A percentile compares a stretch with the other conserved stretches of the same genome.
Conservation (phyloP, 2,888 invertebrate genomes). For the Lasioglossum lativentre region DNA sequence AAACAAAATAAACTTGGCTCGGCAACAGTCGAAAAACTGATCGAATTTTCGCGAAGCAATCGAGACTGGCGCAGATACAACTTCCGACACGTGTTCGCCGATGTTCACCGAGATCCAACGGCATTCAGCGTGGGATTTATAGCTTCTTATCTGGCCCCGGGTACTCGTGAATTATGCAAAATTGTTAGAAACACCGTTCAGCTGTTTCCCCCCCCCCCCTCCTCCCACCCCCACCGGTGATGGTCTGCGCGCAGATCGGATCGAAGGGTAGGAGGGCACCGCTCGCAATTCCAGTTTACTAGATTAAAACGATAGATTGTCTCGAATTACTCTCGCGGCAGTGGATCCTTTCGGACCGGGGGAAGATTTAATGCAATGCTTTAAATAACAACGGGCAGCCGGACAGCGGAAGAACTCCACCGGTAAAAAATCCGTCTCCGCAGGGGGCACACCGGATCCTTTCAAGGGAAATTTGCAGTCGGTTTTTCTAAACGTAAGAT, state of each 20-base stretch:
- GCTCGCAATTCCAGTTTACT: slow-evolving; percentile 38
- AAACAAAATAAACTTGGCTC: neutral
- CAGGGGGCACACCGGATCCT: slow-evolving; percentile 19
- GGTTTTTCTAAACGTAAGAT: slow-evolving; percentile 39
- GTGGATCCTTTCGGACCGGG: slow-evolving; percentile 27
- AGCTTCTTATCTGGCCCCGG: neutral
- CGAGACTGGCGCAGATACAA: neutral
- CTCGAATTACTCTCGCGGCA: slow-evolving; percentile 46
- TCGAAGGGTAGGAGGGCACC: neutral
- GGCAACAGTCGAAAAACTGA: neutral
- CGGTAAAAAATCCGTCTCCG: slow-evolving; percentile 41
- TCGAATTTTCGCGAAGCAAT: neutral
- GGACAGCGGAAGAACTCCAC: slow-evolving; percentile 22
- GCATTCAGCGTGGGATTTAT: neutral
- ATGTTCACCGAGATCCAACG: neutral
- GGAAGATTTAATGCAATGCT: slow-evolving; percentile 46
- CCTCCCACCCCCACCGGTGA: too few species aligned
- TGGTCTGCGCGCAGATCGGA: neutral
- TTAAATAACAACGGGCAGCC: slow-evolving; percentile 46
- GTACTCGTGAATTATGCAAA: slow-evolving; percentile 10
- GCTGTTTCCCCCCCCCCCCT: neutral
- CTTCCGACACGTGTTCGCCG: neutral
- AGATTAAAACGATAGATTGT: slow-evolving; percentile 57
- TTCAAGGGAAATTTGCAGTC: slow-evolving; percentile 31
- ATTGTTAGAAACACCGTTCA: slow-evolving; percentile 6